These are phyloP conservation scores for Brachyptera putata DNA, from an alignment of 2,888 invertebrate genomes.

Conservation along the genomic window DNA sequence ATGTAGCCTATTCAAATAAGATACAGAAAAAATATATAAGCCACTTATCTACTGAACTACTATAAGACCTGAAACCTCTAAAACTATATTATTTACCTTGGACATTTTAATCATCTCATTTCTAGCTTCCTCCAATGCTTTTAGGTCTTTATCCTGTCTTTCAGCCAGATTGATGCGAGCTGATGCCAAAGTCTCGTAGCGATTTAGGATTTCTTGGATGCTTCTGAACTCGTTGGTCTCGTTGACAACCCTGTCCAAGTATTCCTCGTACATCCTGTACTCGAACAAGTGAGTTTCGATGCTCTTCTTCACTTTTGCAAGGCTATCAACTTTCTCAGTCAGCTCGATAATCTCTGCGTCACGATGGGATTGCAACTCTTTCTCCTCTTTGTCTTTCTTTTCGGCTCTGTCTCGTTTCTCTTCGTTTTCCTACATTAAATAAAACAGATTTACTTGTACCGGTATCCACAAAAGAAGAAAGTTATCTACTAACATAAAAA, in stretches of 20 bases:
- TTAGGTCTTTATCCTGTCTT: slow-evolving; percentile 53
- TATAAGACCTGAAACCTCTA: no score
- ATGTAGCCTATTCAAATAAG: no score
- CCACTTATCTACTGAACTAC: no score
- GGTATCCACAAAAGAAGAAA: no score
- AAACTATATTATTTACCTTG: slow-evolving; percentile 46
- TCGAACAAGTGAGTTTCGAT: slow-evolving; percentile 57
- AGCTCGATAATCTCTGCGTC: slow-evolving; percentile 52
- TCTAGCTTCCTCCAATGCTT: slow-evolving; percentile 54
- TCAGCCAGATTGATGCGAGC: slow-evolving; percentile 54
- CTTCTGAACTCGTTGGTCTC: slow-evolving; percentile 54
- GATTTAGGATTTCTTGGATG: slow-evolving; percentile 57
- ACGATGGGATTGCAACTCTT: slow-evolving; percentile 48
- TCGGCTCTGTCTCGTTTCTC: slow-evolving; percentile 60
- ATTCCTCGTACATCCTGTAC: slow-evolving; percentile 58
- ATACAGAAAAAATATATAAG: no score
- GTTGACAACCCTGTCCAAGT: slow-evolving; percentile 54
- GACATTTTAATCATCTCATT: slow-evolving; percentile 54
- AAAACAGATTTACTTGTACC: background rate
- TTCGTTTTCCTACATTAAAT: slow-evolving; percentile 50
- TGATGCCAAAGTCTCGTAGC: slow-evolving; percentile 59
- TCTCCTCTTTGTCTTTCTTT: slow-evolving; percentile 55
- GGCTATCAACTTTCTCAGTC: slow-evolving; percentile 46
- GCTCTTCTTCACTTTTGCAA: slow-evolving; percentile 49
- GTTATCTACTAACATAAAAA: no score